These are phyloP conservation scores for Opisthograptis luteolata DNA, from an alignment of 2,888 invertebrate genomes.

Conservation along the genomic window DNA sequence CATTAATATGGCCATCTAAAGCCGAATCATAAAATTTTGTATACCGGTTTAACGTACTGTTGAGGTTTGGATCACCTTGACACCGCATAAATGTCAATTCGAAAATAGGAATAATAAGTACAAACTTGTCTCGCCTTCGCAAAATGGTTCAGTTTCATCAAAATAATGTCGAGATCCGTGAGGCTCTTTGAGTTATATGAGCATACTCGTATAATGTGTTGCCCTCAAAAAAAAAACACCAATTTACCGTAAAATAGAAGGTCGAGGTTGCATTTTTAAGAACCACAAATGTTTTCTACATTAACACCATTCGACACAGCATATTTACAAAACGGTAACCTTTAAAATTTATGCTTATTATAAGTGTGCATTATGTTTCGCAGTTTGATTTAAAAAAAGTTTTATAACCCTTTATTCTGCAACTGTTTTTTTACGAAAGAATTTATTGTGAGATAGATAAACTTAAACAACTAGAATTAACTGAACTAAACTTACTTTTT, in stretches of 20 bases:
- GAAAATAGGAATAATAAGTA: conserved; percentile 29
- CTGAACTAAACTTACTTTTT: no score
- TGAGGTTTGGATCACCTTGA: conserved; percentile 59
- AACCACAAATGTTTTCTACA: not conserved
- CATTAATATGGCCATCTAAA: conserved; percentile 25
- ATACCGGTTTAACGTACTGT: conserved; percentile 54
- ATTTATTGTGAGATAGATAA: no score
- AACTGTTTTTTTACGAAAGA: no score
- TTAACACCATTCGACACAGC: not conserved
- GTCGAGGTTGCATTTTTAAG: not conserved
- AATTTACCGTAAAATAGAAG: conserved; percentile 2
- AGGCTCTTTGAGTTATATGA: conserved; percentile 1
- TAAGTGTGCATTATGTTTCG: no score
- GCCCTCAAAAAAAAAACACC: not conserved
- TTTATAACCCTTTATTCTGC: no score
- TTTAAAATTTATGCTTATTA: no score
- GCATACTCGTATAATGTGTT: not conserved
- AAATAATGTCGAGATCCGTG: conserved; percentile 2
- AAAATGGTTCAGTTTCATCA: conserved; percentile 25
- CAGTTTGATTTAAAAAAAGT: no score
- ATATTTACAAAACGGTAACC: not conserved
- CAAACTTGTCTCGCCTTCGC: conserved; percentile 26
- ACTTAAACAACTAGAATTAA: no score
- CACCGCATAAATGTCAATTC: conserved; percentile 53
- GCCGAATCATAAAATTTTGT: conserved; percentile 30